Evolutionary conservation across 2,888 invertebrate genomes (phyloP), one percentile per base, ranked within the genome.

Genomic region (Latrodectus hesperus): DNA sequence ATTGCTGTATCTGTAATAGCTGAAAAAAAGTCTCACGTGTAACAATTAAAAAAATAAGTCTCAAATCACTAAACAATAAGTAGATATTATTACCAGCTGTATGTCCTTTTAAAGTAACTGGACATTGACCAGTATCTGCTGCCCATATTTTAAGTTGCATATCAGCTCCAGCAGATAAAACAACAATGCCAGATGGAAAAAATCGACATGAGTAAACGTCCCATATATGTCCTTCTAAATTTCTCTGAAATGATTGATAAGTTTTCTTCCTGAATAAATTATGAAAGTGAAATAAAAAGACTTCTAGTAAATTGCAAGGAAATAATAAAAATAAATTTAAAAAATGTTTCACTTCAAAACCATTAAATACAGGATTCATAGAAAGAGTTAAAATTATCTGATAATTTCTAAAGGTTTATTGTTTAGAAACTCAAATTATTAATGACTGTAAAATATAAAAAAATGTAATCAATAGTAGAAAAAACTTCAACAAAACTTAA

Each of bases 161-260:
- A 92, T 96, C 96, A 60, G 95, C 94, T 12, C 95, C 95, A 49
- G 94, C 95, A 70, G 94, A 94, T 77, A 96, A 91, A 0, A 95
- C 92, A 2, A 95, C 95, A 81, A 94, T 91, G 1, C 95, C 95
- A 17, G 95, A 95, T 52, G 95, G 96, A 90, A 96, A 96, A 91
- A 95, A 95, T 82, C 93, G 92, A 91, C 95, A 94, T 88, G 93
- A 94, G 92, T 95, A 95, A 9, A 95, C 94, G 89, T 95, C 95
- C 74, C 95, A 95, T 51, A 94, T 93, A 92, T 96, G 96, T 0
- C 95, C 95, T 90, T 93, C 93, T 78, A 95, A 49, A 90, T 84
- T 78, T 74, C 89, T 84, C 89, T 89, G 53, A 38, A 76, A 77
- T 22, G 14, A 60, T 17, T 38, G 5, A 38, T 6, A 38, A 38